Evolutionary conservation across 2,113 vertebrate species (phyloP).

Genomic region (Electrona antarctica): DNA sequence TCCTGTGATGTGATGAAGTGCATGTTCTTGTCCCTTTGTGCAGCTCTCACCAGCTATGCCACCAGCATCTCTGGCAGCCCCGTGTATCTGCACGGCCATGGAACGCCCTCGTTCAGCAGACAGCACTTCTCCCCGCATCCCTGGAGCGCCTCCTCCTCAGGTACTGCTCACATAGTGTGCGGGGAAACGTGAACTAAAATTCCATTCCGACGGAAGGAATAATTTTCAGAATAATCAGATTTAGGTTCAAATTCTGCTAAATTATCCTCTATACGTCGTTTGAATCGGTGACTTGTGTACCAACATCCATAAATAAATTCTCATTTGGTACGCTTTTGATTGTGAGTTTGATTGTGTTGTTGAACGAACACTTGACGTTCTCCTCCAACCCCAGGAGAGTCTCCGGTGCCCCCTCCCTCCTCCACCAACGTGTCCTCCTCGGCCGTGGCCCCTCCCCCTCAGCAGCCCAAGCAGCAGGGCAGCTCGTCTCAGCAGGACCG

Average conservation of each 20-base stretch:
- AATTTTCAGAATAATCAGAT: too few relatives aligned
- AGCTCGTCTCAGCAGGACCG: constrained; percentile 87
- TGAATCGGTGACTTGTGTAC: too few relatives aligned
- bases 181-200: too few relatives aligned
- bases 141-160: constrained; percentile 97
- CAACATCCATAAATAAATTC: too few relatives aligned
- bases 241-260: too few relatives aligned
- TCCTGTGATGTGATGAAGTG: constrained; percentile 83
- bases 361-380: too few relatives aligned
- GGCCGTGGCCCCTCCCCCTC: constrained; percentile 86
- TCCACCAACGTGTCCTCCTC: constrained; percentile 89
- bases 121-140: constrained; percentile 99
- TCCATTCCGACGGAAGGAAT: too few relatives aligned
- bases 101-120: constrained; percentile 95
- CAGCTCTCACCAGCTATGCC: constrained; percentile 92
- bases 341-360: too few relatives aligned
- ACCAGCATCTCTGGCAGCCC: constrained; percentile 93
- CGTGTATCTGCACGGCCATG: constrained; percentile 93
- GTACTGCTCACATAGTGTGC: constrained; percentile 66
- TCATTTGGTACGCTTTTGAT: too few relatives aligned
- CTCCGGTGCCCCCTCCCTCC: constrained; percentile 92
- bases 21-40: constrained; percentile 74
- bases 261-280: too few relatives aligned
- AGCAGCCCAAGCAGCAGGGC: constrained; percentile 87
- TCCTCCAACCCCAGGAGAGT: constrained; percentile 84